Base-by-base conservation (phyloP, 2,888 invertebrate genomes). In the Patella caerulea region DNA sequence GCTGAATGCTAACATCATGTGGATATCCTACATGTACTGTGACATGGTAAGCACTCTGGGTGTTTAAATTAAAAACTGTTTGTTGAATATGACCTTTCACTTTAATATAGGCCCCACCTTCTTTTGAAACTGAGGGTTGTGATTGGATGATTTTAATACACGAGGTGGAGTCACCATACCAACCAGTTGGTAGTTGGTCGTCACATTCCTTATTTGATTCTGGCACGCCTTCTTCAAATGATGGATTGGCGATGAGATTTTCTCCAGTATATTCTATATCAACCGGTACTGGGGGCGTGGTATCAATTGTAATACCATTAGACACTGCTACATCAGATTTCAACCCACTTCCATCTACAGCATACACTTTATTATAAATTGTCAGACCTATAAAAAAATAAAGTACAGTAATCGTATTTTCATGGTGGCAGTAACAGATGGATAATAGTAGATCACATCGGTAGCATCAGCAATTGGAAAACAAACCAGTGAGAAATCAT, bases 241-340 rank as follows among this genome's bases (percentile, higher is more conserved):
- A 83, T 9, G 82, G 83, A 74, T 84, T 83, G 3, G 45, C 12
- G 0, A 83, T n/a, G 7, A 83, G 34, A 73, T 85, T 84, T 2
- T 65, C 55, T 2, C 76, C 80, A 3, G 59, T 24, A 71, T 84
- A 81, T 7, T 78, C 55, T 12, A 81, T 75, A 74, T 73, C 70
- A 5, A 78, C 54, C 24, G 78, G 72, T 3, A 55, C 69, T 19
- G 86, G 85, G 19, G 84, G 80, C 1, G 85, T 81, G 5, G 73
- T 77, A 72, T 86, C 86, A 24, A 86, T 65, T 0, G 72, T 79
- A 3, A 86, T 81, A 12, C 86, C 86, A 78, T 85, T 81, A 12
- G 86, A 86, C 17, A 82, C 79, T n/a, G 71, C 80, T 54, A 79
- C 81, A 17, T 65, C 45, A 14, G 85, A 84, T 12, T 71, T 75